These are phyloP conservation scores for Chionomys nivalis DNA, from an alignment of 2,113 vertebrate species.

Conservation along the genomic window DNA sequence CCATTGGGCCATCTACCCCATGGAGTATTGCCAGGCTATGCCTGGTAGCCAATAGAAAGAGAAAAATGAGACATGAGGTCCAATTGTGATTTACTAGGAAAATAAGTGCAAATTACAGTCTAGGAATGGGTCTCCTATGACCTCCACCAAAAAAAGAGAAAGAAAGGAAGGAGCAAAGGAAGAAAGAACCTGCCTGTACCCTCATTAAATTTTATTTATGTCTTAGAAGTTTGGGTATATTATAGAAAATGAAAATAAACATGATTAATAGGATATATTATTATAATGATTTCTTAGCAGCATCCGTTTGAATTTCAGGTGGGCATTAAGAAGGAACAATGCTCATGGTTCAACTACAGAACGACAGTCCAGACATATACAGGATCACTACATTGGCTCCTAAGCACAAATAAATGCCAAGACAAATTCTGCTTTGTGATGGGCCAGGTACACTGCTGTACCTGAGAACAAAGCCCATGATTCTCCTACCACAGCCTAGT, in stretches of 20 bases:
- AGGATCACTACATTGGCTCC: neutral
- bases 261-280: neutral
- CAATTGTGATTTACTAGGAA: neutral
- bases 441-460: accelerated
- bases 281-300: neutral
- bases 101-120: neutral
- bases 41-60: neutral
- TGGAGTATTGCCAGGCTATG: neutral
- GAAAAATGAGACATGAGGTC: neutral
- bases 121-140: neutral
- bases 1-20: neutral
- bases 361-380: neutral
- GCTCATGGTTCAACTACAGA: neutral
- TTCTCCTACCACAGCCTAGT: neutral
- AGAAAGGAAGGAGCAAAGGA: neutral
- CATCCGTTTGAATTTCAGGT: neutral
- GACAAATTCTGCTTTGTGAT: neutral
- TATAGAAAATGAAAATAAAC: neutral
- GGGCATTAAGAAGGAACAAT: neutral
- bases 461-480: neutral
- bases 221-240: neutral
- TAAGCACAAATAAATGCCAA: neutral
- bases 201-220: neutral
- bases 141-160: neutral
- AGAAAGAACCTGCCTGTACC: neutral